These are phyloP conservation scores for Eupleurogrammus muticus DNA, from an alignment of 2,797 vertebrate genomes.

Conservation along the genomic window DNA sequence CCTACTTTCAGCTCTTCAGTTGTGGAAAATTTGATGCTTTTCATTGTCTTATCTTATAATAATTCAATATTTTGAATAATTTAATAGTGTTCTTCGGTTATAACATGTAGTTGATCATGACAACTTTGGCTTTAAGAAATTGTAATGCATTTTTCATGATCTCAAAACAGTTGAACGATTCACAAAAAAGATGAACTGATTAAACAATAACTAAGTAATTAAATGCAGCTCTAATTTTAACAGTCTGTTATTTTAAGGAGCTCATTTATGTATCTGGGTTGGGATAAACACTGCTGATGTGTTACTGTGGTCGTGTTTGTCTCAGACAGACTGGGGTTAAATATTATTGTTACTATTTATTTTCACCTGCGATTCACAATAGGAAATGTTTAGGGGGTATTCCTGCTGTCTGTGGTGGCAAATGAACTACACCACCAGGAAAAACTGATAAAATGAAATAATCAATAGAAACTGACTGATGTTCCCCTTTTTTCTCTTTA, in stretches of 20 bases:
- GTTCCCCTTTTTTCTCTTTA: conserved; percentile 30
- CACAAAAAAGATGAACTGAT: background rate
- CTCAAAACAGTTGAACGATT: too few species aligned
- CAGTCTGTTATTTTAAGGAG: too few species aligned
- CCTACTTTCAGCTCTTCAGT: background rate
- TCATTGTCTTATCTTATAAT: background rate
- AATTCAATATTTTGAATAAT: background rate
- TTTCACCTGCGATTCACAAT: conserved; percentile 10
- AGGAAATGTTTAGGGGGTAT: background rate
- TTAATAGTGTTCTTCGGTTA: background rate
- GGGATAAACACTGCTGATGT: conserved; percentile 3
- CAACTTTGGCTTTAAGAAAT: background rate
- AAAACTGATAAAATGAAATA: conserved; percentile 16
- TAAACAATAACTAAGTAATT: background rate
- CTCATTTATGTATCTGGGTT: background rate
- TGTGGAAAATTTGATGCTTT: conserved; percentile 6
- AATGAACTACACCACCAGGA: conserved; percentile 11
- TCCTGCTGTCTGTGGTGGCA: background rate
- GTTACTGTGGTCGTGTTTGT: conserved; percentile 3
- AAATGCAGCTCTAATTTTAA: background rate
- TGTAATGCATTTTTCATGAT: background rate
- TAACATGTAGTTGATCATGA: background rate
- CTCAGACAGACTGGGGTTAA: background rate
- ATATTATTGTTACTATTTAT: conserved; percentile 7
- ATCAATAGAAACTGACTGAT: conserved; percentile 17